Evolutionary conservation across 2,797 vertebrate species (phyloP).

Genomic region (Podarcis siculus): DNA sequence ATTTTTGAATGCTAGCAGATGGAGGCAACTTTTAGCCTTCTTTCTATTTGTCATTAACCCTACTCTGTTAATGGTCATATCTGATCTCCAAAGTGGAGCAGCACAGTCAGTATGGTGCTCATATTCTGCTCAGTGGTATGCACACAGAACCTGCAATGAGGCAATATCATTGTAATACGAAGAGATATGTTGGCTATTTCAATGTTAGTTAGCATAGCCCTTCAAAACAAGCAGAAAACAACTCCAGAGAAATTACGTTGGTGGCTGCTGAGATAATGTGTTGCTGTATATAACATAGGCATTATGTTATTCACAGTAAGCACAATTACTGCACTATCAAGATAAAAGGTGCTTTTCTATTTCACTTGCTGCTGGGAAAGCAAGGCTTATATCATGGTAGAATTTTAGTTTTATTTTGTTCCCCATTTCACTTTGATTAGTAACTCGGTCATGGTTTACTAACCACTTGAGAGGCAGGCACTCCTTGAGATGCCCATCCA

Average conservation of each 20-base stretch:
- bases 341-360: conserved; percentile 70
- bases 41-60: conserved; percentile 43
- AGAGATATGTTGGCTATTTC: neutral
- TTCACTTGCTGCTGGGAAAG: conserved; percentile 81
- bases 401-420: conserved; percentile 41
- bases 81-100: neutral
- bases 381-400: conserved; percentile 70
- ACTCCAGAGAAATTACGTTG: neutral
- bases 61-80: conserved; percentile 4
- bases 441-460: conserved; percentile 72
- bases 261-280: conserved; percentile 8
- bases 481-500: conserved; percentile 61
- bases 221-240: conserved; percentile 34
- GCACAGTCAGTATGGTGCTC: neutral
- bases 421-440: conserved; percentile 64
- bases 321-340: conserved; percentile 64
- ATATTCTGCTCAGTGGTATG: conserved; percentile 23
- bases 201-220: neutral
- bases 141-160: neutral
- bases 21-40: conserved; percentile 57
- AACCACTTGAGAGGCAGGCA: conserved; percentile 72
- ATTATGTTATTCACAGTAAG: conserved; percentile 37
- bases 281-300: neutral
- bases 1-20: conserved; percentile 66
- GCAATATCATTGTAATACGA: neutral